Conservation (phyloP, 1,140 invertebrate genomes). For the Pogonomyrmex barbatus region DNA sequence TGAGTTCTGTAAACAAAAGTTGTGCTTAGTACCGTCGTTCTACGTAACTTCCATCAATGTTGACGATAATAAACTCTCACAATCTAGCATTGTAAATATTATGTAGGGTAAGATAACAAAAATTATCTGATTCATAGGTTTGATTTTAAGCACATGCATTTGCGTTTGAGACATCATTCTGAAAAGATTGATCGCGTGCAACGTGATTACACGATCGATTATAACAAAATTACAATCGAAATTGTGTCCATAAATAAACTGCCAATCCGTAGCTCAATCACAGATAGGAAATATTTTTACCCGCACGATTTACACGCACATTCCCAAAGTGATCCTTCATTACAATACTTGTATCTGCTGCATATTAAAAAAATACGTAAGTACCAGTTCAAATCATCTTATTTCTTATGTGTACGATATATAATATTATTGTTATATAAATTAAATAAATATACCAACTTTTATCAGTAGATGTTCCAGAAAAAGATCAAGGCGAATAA, state of each 20-base stretch:
- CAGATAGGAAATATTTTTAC: neutral
- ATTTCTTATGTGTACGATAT: neutral
- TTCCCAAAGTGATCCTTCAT: neutral
- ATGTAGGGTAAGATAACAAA: neutral
- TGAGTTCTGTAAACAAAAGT: conserved; percentile 54
- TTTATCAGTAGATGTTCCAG: conserved; percentile 5
- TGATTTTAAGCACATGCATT: neutral
- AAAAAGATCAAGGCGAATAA: neutral
- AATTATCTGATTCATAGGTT: neutral
- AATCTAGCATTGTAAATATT: conserved; percentile 20
- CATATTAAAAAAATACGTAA: conserved; percentile 15
- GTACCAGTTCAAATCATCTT: neutral
- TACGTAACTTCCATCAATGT: conserved; percentile 5
- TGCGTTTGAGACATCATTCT: neutral
- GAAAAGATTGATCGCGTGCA: neutral
- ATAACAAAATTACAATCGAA: conserved; percentile 4
- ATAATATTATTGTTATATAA: neutral
- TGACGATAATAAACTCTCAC: conserved; percentile 21
- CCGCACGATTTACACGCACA: neutral
- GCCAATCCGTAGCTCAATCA: neutral
- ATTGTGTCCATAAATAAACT: conserved; percentile 12
- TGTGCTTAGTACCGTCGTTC: neutral
- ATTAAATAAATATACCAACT: conserved; percentile 16
- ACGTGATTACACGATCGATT: neutral
- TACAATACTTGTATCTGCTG: neutral